A percentile compares a stretch with the other conserved stretches of the same genome.
Evolutionary conservation across 2,113 vertebrate species (phyloP).

Genomic region (Phrynosoma blainvillii): DNA sequence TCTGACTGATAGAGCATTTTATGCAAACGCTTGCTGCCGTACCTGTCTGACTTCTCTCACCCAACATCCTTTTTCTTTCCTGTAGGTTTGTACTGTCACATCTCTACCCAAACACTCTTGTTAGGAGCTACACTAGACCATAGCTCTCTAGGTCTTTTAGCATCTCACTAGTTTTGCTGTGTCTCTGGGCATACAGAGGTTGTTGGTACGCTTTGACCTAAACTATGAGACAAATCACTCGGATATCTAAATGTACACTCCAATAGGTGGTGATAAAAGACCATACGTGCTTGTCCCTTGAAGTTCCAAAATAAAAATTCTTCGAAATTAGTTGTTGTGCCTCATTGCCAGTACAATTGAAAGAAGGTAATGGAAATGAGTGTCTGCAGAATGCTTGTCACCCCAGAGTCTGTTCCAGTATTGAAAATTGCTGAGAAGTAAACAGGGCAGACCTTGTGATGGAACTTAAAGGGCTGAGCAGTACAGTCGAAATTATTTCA

Average conservation of each 20-base stretch:
- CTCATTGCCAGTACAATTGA: accelerated
- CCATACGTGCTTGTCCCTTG: neutral
- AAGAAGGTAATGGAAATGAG: neutral
- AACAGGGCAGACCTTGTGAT: neutral
- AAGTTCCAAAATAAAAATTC: neutral
- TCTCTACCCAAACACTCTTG: conserved; percentile 15
- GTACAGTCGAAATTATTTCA: neutral
- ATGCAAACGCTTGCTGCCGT: neutral
- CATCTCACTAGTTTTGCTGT: neutral
- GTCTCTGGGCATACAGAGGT: neutral
- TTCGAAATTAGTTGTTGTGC: conserved; percentile 27
- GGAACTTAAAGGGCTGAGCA: neutral
- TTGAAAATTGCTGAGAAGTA: neutral
- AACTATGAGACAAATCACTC: neutral
- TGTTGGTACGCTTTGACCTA: neutral
- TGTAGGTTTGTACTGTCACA: neutral
- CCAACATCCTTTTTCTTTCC: neutral
- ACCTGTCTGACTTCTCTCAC: neutral
- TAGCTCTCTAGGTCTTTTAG: neutral
- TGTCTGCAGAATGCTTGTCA: neutral
- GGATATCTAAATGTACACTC: neutral
- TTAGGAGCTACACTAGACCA: neutral
- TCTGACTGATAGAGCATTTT: neutral
- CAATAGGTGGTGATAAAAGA: neutral
- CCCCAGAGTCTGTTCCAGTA: neutral